Percentiles rank a stretch among this genome's conserved stretches.
These are phyloP conservation scores for Aphelocoma coerulescens DNA, from an alignment of 2,113 vertebrate species.

Conservation along the genomic window DNA sequence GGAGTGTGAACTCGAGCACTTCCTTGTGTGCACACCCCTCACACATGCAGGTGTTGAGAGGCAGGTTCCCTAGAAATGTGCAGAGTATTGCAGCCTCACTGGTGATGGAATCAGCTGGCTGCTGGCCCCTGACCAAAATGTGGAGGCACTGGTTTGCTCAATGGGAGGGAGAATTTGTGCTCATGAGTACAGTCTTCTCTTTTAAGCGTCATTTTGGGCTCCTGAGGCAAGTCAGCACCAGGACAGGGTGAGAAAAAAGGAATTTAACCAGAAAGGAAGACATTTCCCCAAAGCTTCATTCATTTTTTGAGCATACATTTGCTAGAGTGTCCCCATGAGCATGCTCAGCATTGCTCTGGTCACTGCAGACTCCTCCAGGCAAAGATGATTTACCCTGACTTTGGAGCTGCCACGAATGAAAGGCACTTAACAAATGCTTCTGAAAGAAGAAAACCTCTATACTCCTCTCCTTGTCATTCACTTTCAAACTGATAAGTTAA, in stretches of 20 bases:
- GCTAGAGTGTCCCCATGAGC: not conserved
- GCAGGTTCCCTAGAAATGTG: not conserved
- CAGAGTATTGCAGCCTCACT: not conserved
- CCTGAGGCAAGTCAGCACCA: not conserved
- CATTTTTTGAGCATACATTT: not conserved
- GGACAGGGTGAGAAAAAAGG: not conserved
- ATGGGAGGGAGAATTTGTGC: not conserved
- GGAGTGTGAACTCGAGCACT: not conserved
- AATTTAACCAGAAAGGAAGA: not conserved
- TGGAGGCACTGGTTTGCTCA: not conserved
- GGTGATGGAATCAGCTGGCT: not conserved
- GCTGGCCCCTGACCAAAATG: not conserved
- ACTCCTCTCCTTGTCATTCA: constrained; percentile 8
- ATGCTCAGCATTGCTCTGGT: not conserved
- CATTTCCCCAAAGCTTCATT: not conserved
- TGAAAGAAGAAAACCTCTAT: constrained; percentile 42
- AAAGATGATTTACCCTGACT: not conserved
- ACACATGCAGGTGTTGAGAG: not conserved
- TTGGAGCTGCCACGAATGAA: not conserved
- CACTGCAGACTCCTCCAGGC: not conserved
- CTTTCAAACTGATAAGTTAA: constrained; percentile 55
- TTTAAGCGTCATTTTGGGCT: not conserved
- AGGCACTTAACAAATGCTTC: constrained; percentile 37
- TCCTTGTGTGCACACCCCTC: not conserved
- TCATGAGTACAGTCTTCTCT: not conserved